A percentile compares a stretch with the other conserved stretches of the same genome.
These are phyloP conservation scores for Umimayanthus kanabou DNA, from an alignment of 92 coral and sea anemone species.

Conservation along the genomic window DNA sequence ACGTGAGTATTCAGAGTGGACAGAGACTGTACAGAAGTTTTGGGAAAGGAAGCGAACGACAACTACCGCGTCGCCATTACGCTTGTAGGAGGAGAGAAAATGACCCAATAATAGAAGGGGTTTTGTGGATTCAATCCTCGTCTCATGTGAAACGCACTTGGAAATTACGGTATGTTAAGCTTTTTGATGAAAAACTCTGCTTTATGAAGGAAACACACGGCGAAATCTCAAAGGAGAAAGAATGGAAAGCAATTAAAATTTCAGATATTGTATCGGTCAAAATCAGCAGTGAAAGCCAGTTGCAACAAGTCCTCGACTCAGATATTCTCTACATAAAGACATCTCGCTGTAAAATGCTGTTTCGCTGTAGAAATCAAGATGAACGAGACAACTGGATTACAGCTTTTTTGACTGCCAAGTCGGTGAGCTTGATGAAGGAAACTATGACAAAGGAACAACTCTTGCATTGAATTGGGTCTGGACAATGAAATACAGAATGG, in stretches of 20 bases:
- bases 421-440: slow-evolving; percentile 3
- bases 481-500: neutral
- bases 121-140: slow-evolving; percentile 31
- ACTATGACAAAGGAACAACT: neutral
- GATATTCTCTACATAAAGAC: slow-evolving; percentile 23
- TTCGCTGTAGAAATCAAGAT: slow-evolving; percentile 17
- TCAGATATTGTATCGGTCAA: slow-evolving; percentile 21
- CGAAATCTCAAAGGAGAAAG: neutral
- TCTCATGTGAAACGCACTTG: slow-evolving; percentile 26
- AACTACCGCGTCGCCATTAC: slow-evolving; percentile 9
- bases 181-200: slow-evolving; percentile 24
- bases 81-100: slow-evolving; percentile 9
- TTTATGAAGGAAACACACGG: slow-evolving; percentile 21
- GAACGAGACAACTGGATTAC: slow-evolving; percentile 32
- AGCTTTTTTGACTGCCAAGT: slow-evolving; percentile 17
- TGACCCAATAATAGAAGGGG: slow-evolving; percentile 20
- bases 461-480: neutral
- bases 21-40: slow-evolving; percentile 29
- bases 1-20: neutral
- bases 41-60: slow-evolving; percentile 20
- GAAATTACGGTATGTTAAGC: slow-evolving; percentile 23
- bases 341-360: slow-evolving; percentile 19
- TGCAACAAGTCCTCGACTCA: slow-evolving; percentile 3
- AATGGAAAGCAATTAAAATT: slow-evolving; percentile 28
- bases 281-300: slow-evolving; percentile 7